A percentile compares a stretch with the other conserved stretches of the same genome.
Evolutionary conservation across 2,888 invertebrate genomes (phyloP).

Genomic region (Sympetrum striolatum): DNA sequence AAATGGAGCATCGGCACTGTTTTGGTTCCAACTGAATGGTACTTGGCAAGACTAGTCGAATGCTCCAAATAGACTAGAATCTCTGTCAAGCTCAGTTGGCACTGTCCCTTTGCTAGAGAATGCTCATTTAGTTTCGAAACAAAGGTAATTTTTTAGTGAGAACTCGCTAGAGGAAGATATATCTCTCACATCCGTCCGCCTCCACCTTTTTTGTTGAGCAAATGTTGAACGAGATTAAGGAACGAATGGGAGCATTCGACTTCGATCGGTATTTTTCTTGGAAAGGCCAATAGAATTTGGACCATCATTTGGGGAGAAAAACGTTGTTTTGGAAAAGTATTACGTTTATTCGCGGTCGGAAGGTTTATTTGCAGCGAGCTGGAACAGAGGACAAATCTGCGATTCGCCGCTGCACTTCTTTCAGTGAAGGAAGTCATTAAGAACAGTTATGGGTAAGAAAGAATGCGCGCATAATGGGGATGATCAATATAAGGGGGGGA

Average conservation of each 20-base stretch:
- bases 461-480: background rate
- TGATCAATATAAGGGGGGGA: background rate
- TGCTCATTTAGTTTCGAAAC: conserved; percentile 3
- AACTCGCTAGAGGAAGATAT: background rate
- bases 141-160: background rate
- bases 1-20: conserved; percentile 13
- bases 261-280: background rate
- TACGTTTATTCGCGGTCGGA: background rate
- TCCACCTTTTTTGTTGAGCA: background rate
- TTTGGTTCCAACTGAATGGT: background rate
- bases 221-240: background rate
- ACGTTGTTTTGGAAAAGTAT: background rate
- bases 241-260: background rate
- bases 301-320: background rate
- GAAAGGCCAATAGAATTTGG: background rate
- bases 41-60: background rate
- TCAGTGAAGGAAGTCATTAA: background rate
- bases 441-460: background rate
- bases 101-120: background rate
- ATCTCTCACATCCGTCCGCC: background rate
- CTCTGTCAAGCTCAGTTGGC: conserved; percentile 37
- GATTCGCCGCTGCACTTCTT: background rate
- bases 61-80: conserved; percentile 7
- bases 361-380: no score
- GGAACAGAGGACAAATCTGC: background rate